Base-by-base conservation (phyloP, 2,888 invertebrate genomes). In the Synanthedon formicaeformis region DNA sequence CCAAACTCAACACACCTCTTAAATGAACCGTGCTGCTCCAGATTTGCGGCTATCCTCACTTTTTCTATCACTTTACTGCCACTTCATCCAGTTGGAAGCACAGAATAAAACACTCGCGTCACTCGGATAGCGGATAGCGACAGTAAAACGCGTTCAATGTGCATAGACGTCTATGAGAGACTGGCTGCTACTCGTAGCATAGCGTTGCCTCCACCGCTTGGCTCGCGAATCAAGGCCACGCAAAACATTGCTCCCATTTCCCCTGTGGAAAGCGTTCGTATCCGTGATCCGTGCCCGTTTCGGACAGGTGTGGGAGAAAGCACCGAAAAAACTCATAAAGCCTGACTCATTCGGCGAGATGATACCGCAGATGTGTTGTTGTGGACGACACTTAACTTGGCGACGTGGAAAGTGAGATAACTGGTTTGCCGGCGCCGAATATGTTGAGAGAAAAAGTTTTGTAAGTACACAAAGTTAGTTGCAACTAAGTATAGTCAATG, bases 281-380 rank as follows among this genome's bases (percentile, higher is more conserved):
- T 85, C 85, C 85, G 85, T 77, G 81, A 81, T 78, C 74, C 78
- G 81, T 79, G 79, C 80, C 75, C 77, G 76, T 79, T 81, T 76
- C 75, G 75, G 76, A 71, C 84, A 85, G 82, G 84, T 82, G 83
- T 80, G 81, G 80, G 84, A 82, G 85, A 85, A 85, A 85, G 85
- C 84, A 85, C 78, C 80, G 68, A 78, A 84, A 82, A 78, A 81
- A 78, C 69, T 70, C 68, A 78, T n/a, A 71, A 67, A 68, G 69
- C 81, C 72, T 79, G 84, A 84, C 70, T 84, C 84, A 85, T 74
- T 74, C 75, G 70, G 53, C 63, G 65, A 69, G 76, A 79, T 78
- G 77, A 76, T 75, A 72, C 71, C 71, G 58, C 67, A 60, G 65
- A 69, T 64, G 60, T 60, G 64, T 58, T 64, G 60, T 63, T 62